phyloP scores from a whole-genome alignment of 1,140 invertebrate genomes.

The Bombus superbus region DNA sequence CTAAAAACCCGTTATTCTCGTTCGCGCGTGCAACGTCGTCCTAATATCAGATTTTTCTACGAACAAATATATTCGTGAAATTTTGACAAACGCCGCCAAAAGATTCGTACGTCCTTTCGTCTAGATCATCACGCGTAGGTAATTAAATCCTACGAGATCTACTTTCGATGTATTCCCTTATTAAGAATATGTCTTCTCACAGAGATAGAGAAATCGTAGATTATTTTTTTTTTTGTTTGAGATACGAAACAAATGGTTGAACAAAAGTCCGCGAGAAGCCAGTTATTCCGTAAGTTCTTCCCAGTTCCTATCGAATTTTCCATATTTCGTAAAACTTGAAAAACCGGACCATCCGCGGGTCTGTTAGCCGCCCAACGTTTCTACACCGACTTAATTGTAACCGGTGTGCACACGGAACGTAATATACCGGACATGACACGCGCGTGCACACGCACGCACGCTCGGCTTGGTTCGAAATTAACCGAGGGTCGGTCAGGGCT shows the following conservation, averaged over 20 bases:
- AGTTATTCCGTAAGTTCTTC: background rate
- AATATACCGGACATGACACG: slow-evolving; percentile 20
- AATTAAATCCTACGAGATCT: too few relatives aligned
- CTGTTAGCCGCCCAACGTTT: background rate
- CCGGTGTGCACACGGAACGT: background rate
- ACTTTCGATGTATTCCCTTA: too few relatives aligned
- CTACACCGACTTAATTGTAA: slow-evolving; percentile 35
- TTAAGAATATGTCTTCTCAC: too few relatives aligned
- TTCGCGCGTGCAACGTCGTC: background rate
- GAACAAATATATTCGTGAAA: too few relatives aligned
- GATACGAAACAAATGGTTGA: too few relatives aligned
- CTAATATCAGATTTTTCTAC: too few relatives aligned
- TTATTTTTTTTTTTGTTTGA: too few relatives aligned
- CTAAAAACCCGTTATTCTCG: background rate
- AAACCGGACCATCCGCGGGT: background rate
- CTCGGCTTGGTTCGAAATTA: slow-evolving; percentile 38
- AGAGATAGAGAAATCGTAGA: too few relatives aligned
- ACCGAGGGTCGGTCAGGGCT: slow-evolving; percentile 36
- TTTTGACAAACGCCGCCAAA: too few relatives aligned
- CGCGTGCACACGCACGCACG: background rate
- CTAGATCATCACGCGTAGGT: too few relatives aligned
- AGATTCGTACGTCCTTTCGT: too few relatives aligned
- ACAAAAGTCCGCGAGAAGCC: background rate
- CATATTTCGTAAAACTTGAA: background rate
- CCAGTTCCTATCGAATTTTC: background rate